Evolutionary conservation across 1,140 invertebrate genomes (phyloP).

Genomic region (Armadillidium nasatum): DNA sequence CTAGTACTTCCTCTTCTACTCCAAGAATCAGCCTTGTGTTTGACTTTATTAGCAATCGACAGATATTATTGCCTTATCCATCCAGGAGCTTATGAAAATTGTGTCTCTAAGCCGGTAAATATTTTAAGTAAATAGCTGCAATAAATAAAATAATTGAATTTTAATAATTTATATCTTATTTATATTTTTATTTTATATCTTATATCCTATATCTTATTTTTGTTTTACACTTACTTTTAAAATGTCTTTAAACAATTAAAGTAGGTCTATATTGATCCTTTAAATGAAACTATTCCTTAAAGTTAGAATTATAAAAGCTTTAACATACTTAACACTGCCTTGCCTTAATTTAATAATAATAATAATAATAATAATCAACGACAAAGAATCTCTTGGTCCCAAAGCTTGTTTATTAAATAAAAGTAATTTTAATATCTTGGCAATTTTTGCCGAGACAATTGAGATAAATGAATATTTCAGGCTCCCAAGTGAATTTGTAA

Average conservation of each 20-base stretch:
- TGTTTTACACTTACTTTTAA: not conserved
- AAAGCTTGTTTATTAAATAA: not conserved
- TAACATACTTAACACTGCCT: not conserved
- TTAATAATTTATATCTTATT: too few species aligned
- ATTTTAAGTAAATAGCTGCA: not conserved
- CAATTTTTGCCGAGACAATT: too few species aligned
- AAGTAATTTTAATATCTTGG: too few species aligned
- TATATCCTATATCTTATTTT: not conserved
- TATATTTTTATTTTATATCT: not conserved
- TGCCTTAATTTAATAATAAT: not conserved
- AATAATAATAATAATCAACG: slow-evolving; percentile 4
- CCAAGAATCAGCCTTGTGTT: slow-evolving; percentile 21
- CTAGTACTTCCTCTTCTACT: slow-evolving; percentile 23
- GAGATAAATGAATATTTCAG: too few species aligned
- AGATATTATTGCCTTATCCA: slow-evolving; percentile 29
- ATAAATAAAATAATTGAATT: too few species aligned
- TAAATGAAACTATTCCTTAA: too few species aligned
- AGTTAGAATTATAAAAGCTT: too few species aligned
- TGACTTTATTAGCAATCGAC: slow-evolving; percentile 21
- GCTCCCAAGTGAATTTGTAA: too few species aligned
- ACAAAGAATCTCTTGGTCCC: not conserved
- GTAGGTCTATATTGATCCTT: too few species aligned
- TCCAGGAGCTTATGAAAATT: slow-evolving; percentile 18
- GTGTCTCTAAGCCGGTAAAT: slow-evolving; percentile 17
- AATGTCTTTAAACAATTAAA: too few species aligned